phyloP scores from a whole-genome alignment of 1,140 invertebrate species.

The Latrodectus geometricus region DNA sequence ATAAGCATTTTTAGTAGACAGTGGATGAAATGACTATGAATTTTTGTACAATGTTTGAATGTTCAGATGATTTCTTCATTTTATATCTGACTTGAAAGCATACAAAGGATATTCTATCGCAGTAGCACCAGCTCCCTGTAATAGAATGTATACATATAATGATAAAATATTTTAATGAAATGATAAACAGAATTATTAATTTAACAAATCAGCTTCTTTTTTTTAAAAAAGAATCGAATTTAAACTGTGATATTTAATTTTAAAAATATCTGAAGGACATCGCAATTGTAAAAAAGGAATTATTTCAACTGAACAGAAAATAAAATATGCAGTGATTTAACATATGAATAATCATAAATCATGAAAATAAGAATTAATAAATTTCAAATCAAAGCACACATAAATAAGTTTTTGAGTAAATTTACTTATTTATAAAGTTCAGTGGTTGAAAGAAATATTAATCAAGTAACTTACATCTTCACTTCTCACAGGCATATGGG shows the following conservation, averaged over 20 bases:
- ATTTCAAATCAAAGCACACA: background rate
- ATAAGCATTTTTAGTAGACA: too few relatives aligned
- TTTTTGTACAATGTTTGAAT: too few relatives aligned
- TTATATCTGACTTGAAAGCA: slow-evolving; percentile 54
- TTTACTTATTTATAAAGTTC: too few relatives aligned
- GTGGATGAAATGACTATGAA: too few relatives aligned
- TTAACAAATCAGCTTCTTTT: background rate
- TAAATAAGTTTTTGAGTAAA: background rate
- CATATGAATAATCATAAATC: background rate
- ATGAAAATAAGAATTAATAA: background rate
- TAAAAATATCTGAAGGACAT: background rate
- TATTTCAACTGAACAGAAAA: too few relatives aligned
- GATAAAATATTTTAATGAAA: background rate
- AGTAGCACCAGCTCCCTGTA: slow-evolving; percentile 33
- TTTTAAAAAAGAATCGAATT: background rate
- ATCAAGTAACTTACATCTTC: slow-evolving; percentile 36
- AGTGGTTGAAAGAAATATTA: background rate
- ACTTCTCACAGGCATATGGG: slow-evolving; percentile 45
- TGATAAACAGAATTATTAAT: background rate
- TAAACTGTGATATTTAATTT: background rate
- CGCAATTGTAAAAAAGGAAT: too few relatives aligned
- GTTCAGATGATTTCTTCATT: slow-evolving; percentile 2
- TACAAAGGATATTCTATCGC: slow-evolving; percentile 59
- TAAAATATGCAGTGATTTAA: background rate
- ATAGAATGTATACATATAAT: background rate